Percentiles rank a stretch among this genome's conserved stretches.
These are phyloP conservation scores for rat (Rattus norvegicus) DNA, from an alignment of 2,113 vertebrate species.

Conservation along the genomic window GRCr8 NC_086022.1:136205501-136206000, in stretches of 20 bases:
- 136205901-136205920: not conserved
- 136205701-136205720: constrained; percentile 44
- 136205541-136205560: not conserved
- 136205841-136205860: not conserved
- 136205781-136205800: not conserved
- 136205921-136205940: not conserved
- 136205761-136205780: constrained; percentile 38
- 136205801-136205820: not conserved
- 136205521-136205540: not conserved
- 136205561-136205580: not conserved
- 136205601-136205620: not conserved
- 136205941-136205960: not conserved
- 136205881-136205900: not conserved
- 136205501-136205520: not conserved
- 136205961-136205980: not conserved
- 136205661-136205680: constrained; percentile 12
- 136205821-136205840: not conserved
- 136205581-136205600: not conserved
- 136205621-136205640: not conserved
- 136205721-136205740: constrained; percentile 39
- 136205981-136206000: not conserved
- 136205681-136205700: not conserved
- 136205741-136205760: constrained; percentile 25
- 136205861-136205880: not conserved
- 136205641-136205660: not conserved